Base-by-base conservation (phyloP, 2,888 invertebrate species). In the Diachrysia chrysitis region DNA sequence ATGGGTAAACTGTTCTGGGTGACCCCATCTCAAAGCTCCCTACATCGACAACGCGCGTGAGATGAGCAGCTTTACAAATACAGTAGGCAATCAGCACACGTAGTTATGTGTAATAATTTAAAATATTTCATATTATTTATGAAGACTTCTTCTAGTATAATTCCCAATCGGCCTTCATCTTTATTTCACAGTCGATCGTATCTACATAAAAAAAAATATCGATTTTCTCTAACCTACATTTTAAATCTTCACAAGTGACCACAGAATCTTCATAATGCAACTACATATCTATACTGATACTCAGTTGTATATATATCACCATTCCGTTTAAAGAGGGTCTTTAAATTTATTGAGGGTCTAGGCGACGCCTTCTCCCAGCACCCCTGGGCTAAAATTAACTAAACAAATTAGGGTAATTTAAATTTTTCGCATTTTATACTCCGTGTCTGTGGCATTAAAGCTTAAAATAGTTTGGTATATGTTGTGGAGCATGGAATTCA, bases 291-390 rank as follows among this genome's bases (percentile, higher is more conserved):
- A 21, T 9, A 55, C 46, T 12, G 46, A 59, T 42, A 12, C n/a
- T 60, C n/a, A 63, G 32, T 46, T 29, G n/a, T 60, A 54, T 42
- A 54, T 42, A 37, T 58, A 66, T 12, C 21, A 63, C 21, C 42
- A 46, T 56, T 59, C 32, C 66, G 59, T 63, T 73, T 59, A 42
- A 64, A 69, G 61, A 77, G 75, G 75, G 67, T 78, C 63, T 60
- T 37, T 48, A 66, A 66, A 78, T 71, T 77, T 71, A 78, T 71
- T 55, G 62, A 69, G 72, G 68, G 68, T 64, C 48, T 57, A 54
- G 61, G 71, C 55, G 66, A 73, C 70, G 73, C 70, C 71, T 72
- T 73, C 51, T 66, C 67, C 64, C 51, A n/a, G 46, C 69, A 69
- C 65, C 64, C 60, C 69, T 58, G 71, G 62, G 35, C 55, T 32